Base-by-base conservation (phyloP, 2,797 vertebrate species). In the Liparis tanakae region DNA sequence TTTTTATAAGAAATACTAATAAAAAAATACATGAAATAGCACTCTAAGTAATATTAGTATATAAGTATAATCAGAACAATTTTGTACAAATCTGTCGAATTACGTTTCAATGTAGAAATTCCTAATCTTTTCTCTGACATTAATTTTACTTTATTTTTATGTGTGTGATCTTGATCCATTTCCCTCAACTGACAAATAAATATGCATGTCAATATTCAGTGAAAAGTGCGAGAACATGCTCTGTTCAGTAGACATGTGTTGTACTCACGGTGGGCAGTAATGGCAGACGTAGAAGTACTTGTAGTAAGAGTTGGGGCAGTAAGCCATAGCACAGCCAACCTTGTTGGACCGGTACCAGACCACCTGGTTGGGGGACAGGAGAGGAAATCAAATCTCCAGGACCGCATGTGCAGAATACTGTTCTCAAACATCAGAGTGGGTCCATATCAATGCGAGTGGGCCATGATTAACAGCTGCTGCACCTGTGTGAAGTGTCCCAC, bases 241-340 rank as follows among this genome's bases (percentile, higher is more conserved):
- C 25, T 30, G 2, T 30, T 30, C 25, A 30, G 25, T 2, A 30
- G 25, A 30, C 25, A 30, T 30, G 25, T 30, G 25, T 30, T 65
- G 12, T 51, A 62, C 94, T 1, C 85, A 96, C 93, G 61, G 41
- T 0, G 95, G 95, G 78, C 95, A 96, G 78, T 96, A 96, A 0
- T 96, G 95, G 68, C 95, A 97, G 72, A 96, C 91, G 0, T 94
- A 95, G 72, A 75, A 84, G 18, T 78, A 87, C 4, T 88, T 50
- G 58, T 82, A 86, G 0, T 0, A 0, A 4, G 81, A 60, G 39
- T 88, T 76, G 12, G 89, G 87, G 64, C 93, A 94, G 81, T 77
- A 4, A 13, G 83, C 78, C 73, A 89, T 2, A 7, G 68, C 90
- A 61, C 92, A 94, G 65, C 92, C 92, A 1, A 93, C 3, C 61